Conservation (phyloP, 2,797 vertebrate species). For the Leptodactylus fallax region DNA sequence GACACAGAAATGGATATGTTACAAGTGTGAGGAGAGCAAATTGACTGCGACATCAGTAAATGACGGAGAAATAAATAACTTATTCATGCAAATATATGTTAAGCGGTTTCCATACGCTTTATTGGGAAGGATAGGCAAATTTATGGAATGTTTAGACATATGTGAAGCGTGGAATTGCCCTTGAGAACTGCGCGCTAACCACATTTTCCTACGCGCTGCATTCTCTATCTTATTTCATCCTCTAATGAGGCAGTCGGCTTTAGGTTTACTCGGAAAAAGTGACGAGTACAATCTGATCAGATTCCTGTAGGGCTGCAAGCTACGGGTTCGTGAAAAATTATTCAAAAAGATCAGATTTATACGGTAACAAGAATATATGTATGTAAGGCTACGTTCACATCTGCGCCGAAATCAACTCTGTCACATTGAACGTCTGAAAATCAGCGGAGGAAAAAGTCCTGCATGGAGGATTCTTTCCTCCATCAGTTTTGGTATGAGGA, state of each 20-base stretch:
- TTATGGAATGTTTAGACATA: slow-evolving; percentile 42
- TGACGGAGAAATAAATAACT: slow-evolving; percentile 55
- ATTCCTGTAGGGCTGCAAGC: not conserved
- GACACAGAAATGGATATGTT: slow-evolving; percentile 17
- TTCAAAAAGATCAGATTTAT: no score
- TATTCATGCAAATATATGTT: slow-evolving; percentile 54
- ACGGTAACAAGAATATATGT: no score
- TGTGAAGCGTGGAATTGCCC: slow-evolving; percentile 46
- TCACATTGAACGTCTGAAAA: no score
- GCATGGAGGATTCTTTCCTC: no score
- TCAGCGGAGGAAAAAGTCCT: no score
- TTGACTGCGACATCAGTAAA: slow-evolving; percentile 48
- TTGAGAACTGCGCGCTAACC: slow-evolving; percentile 24
- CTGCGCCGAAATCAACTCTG: no score
- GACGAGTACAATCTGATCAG: not conserved
- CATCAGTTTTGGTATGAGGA: no score
- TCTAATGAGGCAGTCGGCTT: slow-evolving; percentile 24
- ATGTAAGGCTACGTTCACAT: no score
- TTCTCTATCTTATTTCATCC: not conserved
- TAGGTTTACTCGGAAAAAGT: not conserved
- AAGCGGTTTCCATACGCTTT: slow-evolving; percentile 36
- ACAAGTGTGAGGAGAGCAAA: slow-evolving; percentile 35
- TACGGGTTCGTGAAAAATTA: not conserved
- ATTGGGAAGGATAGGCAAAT: slow-evolving; percentile 26
- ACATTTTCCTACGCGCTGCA: not conserved